Evolutionary conservation across 2,888 invertebrate genomes (phyloP).

Genomic region (Cremastinae sp.): DNA sequence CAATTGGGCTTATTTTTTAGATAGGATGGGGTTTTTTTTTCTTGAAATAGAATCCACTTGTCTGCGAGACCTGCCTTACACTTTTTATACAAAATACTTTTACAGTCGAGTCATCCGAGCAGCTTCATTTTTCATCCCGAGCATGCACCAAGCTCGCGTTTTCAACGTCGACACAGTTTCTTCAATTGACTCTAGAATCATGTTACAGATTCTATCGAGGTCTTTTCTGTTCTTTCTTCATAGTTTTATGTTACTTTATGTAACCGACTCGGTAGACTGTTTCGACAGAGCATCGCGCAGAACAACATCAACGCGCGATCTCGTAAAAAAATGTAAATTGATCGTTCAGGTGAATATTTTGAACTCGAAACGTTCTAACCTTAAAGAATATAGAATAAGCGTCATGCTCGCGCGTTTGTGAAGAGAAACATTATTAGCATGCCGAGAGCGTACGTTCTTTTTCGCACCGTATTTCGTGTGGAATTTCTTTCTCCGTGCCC

Average conservation of each 20-base stretch:
- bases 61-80: background rate
- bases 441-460: conserved; percentile 46
- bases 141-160: conserved; percentile 14
- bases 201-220: conserved; percentile 57
- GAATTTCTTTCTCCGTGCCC: background rate
- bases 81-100: conserved; percentile 15
- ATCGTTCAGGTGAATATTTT: background rate
- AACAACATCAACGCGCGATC: background rate
- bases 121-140: conserved; percentile 27
- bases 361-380: background rate
- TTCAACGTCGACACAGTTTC: conserved; percentile 40
- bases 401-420: background rate
- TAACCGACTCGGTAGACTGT: conserved; percentile 38
- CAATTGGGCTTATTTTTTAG: too few relatives aligned
- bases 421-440: conserved; percentile 42
- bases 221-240: conserved; percentile 48
- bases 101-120: conserved; percentile 9
- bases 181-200: conserved; percentile 57
- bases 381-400: conserved; percentile 31
- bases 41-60: too few relatives aligned
- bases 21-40: too few relatives aligned
- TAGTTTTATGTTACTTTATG: conserved; percentile 53
- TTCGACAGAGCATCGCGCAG: background rate
- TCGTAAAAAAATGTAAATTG: background rate
- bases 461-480: conserved; percentile 18